Conservation (phyloP, 2,888 invertebrate species). For the Schizotus pectinicornis region DNA sequence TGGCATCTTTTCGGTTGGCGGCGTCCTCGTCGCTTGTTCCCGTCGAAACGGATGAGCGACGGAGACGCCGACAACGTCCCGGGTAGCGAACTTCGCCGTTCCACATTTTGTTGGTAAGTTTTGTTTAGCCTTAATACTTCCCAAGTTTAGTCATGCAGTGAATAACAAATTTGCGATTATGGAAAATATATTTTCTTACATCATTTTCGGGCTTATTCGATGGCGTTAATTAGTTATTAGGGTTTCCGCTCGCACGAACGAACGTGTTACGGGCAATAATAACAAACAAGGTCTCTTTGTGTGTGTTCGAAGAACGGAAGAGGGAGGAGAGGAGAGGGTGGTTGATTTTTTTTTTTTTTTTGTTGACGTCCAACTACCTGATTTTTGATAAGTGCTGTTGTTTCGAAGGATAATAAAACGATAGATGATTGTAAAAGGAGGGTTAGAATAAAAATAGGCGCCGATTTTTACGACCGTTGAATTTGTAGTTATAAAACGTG, state of each 20-base stretch:
- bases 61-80: slow-evolving; percentile 13
- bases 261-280: background rate
- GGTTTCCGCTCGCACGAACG: slow-evolving; percentile 10
- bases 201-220: slow-evolving; percentile 36
- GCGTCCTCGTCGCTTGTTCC: slow-evolving; percentile 4
- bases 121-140: slow-evolving; percentile 55
- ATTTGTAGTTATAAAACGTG: slow-evolving; percentile 51
- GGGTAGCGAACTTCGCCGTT: slow-evolving; percentile 36
- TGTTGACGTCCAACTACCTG: no score
- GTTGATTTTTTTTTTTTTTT: no score
- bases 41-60: slow-evolving; percentile 6
- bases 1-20: slow-evolving; percentile 17
- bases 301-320: no score
- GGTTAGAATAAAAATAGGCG: slow-evolving; percentile 37
- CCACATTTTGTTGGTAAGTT: slow-evolving; percentile 50
- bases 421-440: background rate
- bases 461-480: slow-evolving; percentile 47
- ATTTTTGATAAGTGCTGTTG: background rate
- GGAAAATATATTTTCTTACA: slow-evolving; percentile 50
- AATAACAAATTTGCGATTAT: slow-evolving; percentile 58
- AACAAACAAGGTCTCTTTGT: background rate
- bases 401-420: slow-evolving; percentile 2
- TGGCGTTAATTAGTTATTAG: slow-evolving; percentile 36
- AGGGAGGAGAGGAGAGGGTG: background rate
- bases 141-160: slow-evolving; percentile 57